Evolutionary conservation across 2,797 vertebrate species (phyloP).

Genomic region (Novumbra hubbsi): DNA sequence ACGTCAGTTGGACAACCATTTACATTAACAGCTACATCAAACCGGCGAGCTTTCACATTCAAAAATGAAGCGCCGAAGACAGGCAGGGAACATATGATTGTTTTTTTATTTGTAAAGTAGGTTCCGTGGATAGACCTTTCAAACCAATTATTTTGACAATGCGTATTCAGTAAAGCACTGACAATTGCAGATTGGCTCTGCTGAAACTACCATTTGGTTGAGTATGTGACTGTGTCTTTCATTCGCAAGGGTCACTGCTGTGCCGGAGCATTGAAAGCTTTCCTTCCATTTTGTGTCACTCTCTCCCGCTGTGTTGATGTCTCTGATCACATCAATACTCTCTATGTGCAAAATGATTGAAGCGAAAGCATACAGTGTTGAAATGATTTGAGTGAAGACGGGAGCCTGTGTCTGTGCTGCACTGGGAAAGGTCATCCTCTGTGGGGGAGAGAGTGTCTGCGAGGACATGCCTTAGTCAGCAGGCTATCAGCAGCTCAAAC

Average conservation of each 20-base stretch:
- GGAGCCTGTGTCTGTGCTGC: background rate
- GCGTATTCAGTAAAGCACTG: background rate
- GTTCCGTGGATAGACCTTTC: background rate
- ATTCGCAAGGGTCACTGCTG: background rate
- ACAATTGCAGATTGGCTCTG: background rate
- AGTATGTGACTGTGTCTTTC: background rate
- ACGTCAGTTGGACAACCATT: no score
- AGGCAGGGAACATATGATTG: background rate
- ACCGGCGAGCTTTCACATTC: background rate
- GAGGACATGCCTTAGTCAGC: slow-evolving; percentile 11
- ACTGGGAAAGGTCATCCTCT: background rate
- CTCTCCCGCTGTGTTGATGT: background rate
- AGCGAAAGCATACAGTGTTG: background rate
- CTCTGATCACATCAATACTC: background rate
- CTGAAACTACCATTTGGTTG: background rate
- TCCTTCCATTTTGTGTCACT: background rate
- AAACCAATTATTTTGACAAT: background rate
- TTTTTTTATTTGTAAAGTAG: background rate
- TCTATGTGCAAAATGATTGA: background rate
- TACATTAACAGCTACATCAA: no score
- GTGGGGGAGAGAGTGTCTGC: background rate
- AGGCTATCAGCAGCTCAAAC: background rate
- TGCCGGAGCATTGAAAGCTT: background rate
- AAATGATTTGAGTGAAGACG: background rate
- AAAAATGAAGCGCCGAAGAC: background rate